phyloP scores from a whole-genome alignment of 2,888 invertebrate species.

The Macropis europaea region DNA sequence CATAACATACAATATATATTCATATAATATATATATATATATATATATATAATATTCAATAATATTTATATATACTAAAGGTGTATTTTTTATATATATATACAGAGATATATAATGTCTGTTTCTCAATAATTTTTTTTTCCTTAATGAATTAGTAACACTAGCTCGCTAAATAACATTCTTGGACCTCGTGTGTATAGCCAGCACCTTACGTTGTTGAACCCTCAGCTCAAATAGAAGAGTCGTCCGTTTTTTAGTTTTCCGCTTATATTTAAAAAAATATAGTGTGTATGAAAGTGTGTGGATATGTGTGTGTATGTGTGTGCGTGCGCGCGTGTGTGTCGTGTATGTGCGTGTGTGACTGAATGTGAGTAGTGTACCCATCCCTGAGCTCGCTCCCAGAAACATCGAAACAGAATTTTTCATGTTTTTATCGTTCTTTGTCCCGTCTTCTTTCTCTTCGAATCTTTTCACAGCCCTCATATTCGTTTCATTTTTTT shows the following conservation, averaged over 20 bases:
- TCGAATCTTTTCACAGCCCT: slow-evolving; percentile 77
- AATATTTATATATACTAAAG: slow-evolving; percentile 71
- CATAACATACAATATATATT: slow-evolving; percentile 78
- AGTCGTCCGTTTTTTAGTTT: slow-evolving; percentile 61
- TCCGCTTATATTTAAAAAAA: slow-evolving; percentile 75
- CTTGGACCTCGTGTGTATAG: slow-evolving; percentile 78
- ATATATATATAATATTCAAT: slow-evolving; percentile 74
- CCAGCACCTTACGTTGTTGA: slow-evolving; percentile 78
- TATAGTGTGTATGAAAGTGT: slow-evolving; percentile 67
- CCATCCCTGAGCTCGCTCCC: slow-evolving; percentile 74
- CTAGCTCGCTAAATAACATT: slow-evolving; percentile 78
- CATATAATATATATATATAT: slow-evolving; percentile 75
- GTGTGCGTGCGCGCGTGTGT: slow-evolving; percentile 1
- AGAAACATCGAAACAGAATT: slow-evolving; percentile 47
- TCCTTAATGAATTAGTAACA: slow-evolving; percentile 76
- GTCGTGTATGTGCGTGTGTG: neutral
- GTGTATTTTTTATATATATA: slow-evolving; percentile 70
- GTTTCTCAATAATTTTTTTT: slow-evolving; percentile 72
- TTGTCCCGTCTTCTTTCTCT: slow-evolving; percentile 42
- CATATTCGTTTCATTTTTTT: slow-evolving; percentile 70
- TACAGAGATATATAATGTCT: slow-evolving; percentile 75
- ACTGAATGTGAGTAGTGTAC: slow-evolving; percentile 23
- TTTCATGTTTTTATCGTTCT: slow-evolving; percentile 26
- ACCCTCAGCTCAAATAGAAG: slow-evolving; percentile 71
- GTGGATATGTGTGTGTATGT: neutral